Conservation (phyloP, 1,140 invertebrate species). For the Trachymyrmex cornetzi region DNA sequence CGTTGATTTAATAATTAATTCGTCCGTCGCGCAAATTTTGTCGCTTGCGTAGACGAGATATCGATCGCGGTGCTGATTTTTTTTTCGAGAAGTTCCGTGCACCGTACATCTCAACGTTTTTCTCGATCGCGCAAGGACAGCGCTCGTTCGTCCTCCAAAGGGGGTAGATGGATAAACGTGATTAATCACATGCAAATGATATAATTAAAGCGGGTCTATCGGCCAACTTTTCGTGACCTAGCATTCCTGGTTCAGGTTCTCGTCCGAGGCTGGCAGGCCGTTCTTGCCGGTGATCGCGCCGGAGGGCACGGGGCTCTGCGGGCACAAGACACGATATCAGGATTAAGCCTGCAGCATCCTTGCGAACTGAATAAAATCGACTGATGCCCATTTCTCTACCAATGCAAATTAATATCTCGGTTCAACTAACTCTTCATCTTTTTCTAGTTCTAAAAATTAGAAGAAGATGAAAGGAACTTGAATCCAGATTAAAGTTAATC, state of each 20-base stretch:
- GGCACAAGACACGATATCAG: constrained; percentile 82
- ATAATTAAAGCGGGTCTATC: constrained; percentile 71
- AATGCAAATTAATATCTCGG: no score
- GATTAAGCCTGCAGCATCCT: constrained; percentile 67
- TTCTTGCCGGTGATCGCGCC: constrained; percentile 87
- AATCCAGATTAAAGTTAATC: no score
- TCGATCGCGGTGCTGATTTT: constrained; percentile 1
- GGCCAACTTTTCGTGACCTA: constrained; percentile 79
- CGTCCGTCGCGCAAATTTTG: constrained; percentile 35
- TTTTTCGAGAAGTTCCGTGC: constrained; percentile 19
- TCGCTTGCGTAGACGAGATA: neutral
- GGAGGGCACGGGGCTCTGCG: constrained; percentile 90
- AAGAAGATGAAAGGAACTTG: no score
- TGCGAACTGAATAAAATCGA: constrained; percentile 27
- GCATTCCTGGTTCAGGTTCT: constrained; percentile 90
- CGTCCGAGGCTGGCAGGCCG: constrained; percentile 88
- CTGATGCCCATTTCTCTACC: no score
- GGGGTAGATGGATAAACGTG: constrained; percentile 62
- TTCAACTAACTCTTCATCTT: no score
- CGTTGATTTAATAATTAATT: constrained; percentile 11
- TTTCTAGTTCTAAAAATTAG: no score
- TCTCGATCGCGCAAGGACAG: constrained; percentile 31
- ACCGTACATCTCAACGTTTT: neutral
- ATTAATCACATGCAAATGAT: constrained; percentile 75
- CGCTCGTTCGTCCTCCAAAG: constrained; percentile 44